These are phyloP conservation scores for Raja brachyura DNA, from an alignment of 2,113 vertebrate species.

Conservation along the genomic window DNA sequence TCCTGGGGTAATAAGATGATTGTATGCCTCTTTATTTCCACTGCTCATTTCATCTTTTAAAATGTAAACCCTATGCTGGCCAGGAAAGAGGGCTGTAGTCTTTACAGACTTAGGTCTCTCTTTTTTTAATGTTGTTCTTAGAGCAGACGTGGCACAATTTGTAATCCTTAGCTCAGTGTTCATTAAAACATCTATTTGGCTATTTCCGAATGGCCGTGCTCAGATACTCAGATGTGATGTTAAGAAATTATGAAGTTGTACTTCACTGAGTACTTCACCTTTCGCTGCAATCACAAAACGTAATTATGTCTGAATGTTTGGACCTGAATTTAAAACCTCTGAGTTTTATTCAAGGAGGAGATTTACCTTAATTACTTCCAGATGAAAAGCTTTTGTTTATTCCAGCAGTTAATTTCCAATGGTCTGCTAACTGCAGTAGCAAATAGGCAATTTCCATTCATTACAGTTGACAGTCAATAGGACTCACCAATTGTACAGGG, in stretches of 20 bases:
- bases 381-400: neutral
- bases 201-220: neutral
- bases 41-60: neutral
- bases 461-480: neutral
- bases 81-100: neutral
- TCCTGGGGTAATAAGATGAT: neutral
- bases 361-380: neutral
- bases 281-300: neutral
- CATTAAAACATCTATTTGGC: neutral
- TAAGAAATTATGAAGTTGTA: neutral
- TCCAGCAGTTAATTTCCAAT: neutral
- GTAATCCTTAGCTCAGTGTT: neutral
- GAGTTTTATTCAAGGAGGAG: neutral
- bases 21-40: neutral
- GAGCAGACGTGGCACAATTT: neutral
- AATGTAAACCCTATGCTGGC: neutral
- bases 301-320: neutral
- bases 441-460: neutral
- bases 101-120: neutral
- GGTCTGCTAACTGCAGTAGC: neutral
- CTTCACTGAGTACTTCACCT: neutral
- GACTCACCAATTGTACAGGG: neutral
- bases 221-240: neutral
- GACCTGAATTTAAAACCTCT: neutral
- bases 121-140: neutral